Evolutionary conservation across 2,888 invertebrate species (phyloP), one percentile per base, ranked within the genome.

Genomic region (Plusia festucae): DNA sequence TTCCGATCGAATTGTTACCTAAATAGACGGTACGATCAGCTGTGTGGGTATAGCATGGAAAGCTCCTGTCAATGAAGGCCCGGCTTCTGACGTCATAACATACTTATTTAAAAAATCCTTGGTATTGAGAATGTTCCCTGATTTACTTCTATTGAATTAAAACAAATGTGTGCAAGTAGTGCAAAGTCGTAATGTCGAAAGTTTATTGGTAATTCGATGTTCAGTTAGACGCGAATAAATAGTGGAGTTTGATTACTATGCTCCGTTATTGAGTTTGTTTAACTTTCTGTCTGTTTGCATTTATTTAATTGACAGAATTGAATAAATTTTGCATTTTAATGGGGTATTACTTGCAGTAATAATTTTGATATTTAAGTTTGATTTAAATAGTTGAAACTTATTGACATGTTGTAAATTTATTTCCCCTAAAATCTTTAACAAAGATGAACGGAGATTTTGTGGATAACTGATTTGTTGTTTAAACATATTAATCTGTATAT

Each of bases 21-120:
- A 90, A 91, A 91, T 91, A 90, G 84, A 82, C 71, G 71, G 84
- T 77, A 80, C 79, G 78, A 86, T 87, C 88, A 87, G 86, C 85
- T 88, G 87, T 79, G 77, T 67, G 70, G 69, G 78, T 78, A 81
- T 68, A 80, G 80, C 79, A 76, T 73, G 75, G 78, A 79, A 82
- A 84, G 61, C 65, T 70, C 63, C 51, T 40, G 32, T 56, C 57
- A 62, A 46, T 62, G 53, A 68, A 51, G 60, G 58, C 18, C 32
- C 15, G 54, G 52, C 32, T 34, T 27, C 34, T 60, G 62, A 70
- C 64, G 77, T 74, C 77, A 62, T 59, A 11, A 2, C 11, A 15
- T 60, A 61, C n/a, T 51, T 65, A 34, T 55, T 49, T 2, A 53
- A 53, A 54, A 60, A 75, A 52, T 73, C 53, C 49, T 20, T 16